Evolutionary conservation across 1,140 invertebrate species (phyloP).

Genomic region (Marisa cornuarietis): DNA sequence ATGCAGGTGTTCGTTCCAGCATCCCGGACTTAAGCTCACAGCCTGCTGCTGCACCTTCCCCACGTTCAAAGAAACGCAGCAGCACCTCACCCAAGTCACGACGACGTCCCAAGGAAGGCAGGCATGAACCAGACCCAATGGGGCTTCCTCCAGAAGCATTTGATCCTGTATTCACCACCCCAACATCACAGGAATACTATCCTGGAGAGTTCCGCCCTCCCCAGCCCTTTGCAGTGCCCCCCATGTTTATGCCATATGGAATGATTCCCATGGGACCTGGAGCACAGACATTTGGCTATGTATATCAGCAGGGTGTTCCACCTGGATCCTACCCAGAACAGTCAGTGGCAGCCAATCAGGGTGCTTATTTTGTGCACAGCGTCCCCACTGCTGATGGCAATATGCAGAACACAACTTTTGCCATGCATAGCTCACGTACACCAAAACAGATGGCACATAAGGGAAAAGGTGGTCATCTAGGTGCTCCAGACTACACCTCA

Average conservation of each 20-base stretch:
- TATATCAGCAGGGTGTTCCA: slow-evolving; percentile 36
- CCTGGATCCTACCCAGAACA: slow-evolving; percentile 14
- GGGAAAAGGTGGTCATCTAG: slow-evolving; percentile 23
- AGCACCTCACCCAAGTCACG: slow-evolving; percentile 3
- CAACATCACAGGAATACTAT: slow-evolving; percentile 27
- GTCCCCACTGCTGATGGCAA: slow-evolving; percentile 38
- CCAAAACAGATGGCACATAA: background rate
- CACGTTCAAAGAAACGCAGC: slow-evolving; percentile 19
- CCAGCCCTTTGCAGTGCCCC: background rate
- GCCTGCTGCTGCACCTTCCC: slow-evolving; percentile 7
- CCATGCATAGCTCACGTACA: slow-evolving; percentile 23
- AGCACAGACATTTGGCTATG: slow-evolving; percentile 41
- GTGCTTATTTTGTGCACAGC: slow-evolving; percentile 44
- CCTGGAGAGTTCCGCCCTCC: slow-evolving; percentile 21
- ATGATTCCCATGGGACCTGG: slow-evolving; percentile 34
- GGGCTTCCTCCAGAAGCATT: slow-evolving; percentile 49
- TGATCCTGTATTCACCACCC: slow-evolving; percentile 47
- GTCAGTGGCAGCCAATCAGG: slow-evolving; percentile 27
- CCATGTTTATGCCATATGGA: slow-evolving; percentile 31
- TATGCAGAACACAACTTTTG: slow-evolving; percentile 36
- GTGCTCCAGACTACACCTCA: slow-evolving; percentile 37
- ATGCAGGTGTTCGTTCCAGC: slow-evolving; percentile 29
- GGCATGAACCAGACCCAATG: slow-evolving; percentile 27
- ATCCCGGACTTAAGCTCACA: slow-evolving; percentile 4
- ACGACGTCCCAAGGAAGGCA: background rate